Percentiles rank a stretch among this genome's conserved stretches.
phyloP scores from a whole-genome alignment of 2,797 vertebrate genomes.

The Sebastes oblongus region DNA sequence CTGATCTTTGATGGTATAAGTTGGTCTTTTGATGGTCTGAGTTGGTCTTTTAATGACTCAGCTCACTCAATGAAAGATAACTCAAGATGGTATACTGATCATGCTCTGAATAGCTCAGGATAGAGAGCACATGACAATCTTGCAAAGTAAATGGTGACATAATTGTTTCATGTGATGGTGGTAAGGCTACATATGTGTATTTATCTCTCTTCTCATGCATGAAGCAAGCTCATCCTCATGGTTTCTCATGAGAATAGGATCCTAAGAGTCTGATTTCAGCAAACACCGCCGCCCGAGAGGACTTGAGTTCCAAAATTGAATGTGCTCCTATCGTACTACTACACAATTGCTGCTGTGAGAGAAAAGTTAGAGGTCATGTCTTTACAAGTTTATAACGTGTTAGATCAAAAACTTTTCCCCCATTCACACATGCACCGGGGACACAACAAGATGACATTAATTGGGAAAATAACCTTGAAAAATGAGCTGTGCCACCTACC shows the following conservation, averaged over 20 bases:
- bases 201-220: no score
- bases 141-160: background rate
- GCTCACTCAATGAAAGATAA: background rate
- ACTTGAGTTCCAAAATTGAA: background rate
- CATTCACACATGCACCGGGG: background rate
- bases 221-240: background rate
- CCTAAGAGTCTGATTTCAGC: background rate
- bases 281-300: background rate
- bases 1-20: background rate
- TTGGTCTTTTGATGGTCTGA: background rate
- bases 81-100: background rate
- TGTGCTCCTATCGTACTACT: background rate
- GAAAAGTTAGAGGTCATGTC: no score
- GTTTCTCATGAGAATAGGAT: background rate
- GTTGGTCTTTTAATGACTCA: background rate
- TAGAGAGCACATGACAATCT: background rate
- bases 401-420: background rate
- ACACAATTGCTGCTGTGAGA: background rate
- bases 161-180: background rate
- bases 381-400: background rate
- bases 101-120: background rate
- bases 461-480: background rate
- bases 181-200: background rate
- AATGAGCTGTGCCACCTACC: background rate
- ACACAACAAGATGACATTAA: background rate